Conservation (phyloP, 1,140 invertebrate species). For the Hycleus phaleratus region DNA sequence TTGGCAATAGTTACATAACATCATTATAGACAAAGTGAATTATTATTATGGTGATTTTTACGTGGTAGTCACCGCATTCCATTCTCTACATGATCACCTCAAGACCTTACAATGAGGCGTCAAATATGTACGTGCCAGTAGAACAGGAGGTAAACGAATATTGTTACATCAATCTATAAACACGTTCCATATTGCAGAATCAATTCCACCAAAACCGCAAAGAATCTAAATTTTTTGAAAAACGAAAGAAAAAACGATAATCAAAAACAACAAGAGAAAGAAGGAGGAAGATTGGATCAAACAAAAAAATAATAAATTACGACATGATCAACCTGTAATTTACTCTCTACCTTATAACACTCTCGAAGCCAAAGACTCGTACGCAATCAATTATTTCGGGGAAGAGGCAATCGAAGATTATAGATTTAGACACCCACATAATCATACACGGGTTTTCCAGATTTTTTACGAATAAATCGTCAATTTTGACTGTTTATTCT, state of each 20-base stretch:
- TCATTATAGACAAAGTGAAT: slow-evolving; percentile 11
- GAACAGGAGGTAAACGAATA: slow-evolving; percentile 6
- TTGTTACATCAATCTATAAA: slow-evolving; percentile 6
- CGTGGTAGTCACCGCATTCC: slow-evolving; percentile 13
- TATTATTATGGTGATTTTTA: slow-evolving; percentile 10
- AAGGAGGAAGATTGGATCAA: too few relatives aligned
- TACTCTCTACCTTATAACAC: too few relatives aligned
- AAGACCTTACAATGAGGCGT: slow-evolving; percentile 17
- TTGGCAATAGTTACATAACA: slow-evolving; percentile 7
- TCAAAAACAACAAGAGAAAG: not conserved
- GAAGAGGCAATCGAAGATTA: too few relatives aligned
- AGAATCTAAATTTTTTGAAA: not conserved
- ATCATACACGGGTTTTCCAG: too few relatives aligned
- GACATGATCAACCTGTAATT: too few relatives aligned
- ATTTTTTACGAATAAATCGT: too few relatives aligned
- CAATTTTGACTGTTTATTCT: too few relatives aligned
- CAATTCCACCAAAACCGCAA: not conserved
- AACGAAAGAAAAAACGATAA: not conserved
- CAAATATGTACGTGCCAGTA: slow-evolving; percentile 8
- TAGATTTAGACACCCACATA: too few relatives aligned
- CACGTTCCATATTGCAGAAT: not conserved
- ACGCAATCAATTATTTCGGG: too few relatives aligned
- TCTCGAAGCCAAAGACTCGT: too few relatives aligned
- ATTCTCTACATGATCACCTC: slow-evolving; percentile 16
- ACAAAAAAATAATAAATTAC: too few relatives aligned